phyloP scores from a whole-genome alignment of 2,888 invertebrate genomes.

The Sinodicranocentrus sp. region DNA sequence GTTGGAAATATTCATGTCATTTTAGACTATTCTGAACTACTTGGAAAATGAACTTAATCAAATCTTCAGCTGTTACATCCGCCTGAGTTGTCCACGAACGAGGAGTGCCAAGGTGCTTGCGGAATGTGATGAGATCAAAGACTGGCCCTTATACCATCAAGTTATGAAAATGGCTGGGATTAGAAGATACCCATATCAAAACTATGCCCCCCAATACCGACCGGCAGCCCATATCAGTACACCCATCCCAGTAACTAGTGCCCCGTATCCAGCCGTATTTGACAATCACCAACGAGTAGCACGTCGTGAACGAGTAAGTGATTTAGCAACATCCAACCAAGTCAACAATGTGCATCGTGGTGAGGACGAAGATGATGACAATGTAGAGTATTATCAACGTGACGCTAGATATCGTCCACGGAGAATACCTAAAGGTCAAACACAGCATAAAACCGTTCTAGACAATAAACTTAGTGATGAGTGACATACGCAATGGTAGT shows the following conservation, averaged over 20 bases:
- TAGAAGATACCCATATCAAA: slow-evolving; percentile 64
- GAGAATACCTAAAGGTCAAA: slow-evolving; percentile 20
- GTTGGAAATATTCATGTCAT: slow-evolving; percentile 10
- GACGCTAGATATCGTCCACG: slow-evolving; percentile 18
- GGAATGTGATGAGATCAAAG: slow-evolving; percentile 67
- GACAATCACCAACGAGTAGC: not conserved
- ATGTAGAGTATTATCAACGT: slow-evolving; percentile 5
- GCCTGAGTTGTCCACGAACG: slow-evolving; percentile 63
- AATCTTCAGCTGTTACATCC: slow-evolving; percentile 69
- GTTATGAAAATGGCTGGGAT: slow-evolving; percentile 71
- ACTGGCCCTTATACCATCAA: slow-evolving; percentile 71
- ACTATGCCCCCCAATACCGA: slow-evolving; percentile 43
- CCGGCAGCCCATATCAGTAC: not conserved
- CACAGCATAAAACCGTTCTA: not conserved
- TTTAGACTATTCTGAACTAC: slow-evolving; percentile 46
- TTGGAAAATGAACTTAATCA: slow-evolving; percentile 68
- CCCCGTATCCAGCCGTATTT: not conserved
- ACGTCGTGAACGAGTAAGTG: not conserved
- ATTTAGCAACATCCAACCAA: not conserved
- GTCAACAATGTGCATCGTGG: not conserved
- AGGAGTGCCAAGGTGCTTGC: slow-evolving; percentile 57
- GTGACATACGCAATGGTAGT: not conserved
- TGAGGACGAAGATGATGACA: not conserved
- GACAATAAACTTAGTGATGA: not conserved
- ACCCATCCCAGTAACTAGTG: not conserved